These are phyloP conservation scores for Motacilla tschutschensis DNA, from an alignment of 2,113 vertebrate genomes.

Conservation along the genomic window DNA sequence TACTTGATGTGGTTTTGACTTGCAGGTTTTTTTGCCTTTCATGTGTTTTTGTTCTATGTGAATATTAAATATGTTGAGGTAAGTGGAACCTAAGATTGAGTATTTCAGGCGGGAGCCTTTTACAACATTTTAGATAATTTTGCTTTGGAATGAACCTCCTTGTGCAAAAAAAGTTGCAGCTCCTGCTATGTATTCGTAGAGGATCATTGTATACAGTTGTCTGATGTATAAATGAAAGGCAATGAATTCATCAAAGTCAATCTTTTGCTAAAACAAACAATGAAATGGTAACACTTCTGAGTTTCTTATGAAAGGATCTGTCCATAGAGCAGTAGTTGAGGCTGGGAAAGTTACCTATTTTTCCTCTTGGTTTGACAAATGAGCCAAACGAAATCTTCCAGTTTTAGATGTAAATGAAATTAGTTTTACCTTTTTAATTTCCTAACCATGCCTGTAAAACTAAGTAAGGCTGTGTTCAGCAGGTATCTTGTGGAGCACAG, in stretches of 20 bases:
- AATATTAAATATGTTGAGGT: neutral
- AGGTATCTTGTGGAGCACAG: accelerated
- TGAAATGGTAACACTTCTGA: neutral
- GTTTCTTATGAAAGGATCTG: neutral
- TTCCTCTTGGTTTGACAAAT: neutral
- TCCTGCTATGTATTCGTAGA: neutral
- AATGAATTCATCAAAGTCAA: neutral
- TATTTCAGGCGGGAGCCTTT: neutral
- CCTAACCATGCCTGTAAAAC: neutral
- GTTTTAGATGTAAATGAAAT: neutral
- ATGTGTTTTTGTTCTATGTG: neutral
- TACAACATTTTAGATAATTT: neutral
- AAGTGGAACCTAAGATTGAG: neutral
- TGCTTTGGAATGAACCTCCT: neutral
- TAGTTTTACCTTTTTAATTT: neutral
- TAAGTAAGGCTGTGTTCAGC: neutral
- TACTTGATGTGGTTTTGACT: neutral
- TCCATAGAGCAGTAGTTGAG: neutral
- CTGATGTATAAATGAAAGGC: neutral
- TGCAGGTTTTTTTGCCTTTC: neutral
- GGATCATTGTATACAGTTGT: neutral
- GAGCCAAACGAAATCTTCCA: neutral
- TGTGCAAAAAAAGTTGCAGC: neutral
- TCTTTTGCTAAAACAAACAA: neutral
- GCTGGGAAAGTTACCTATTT: neutral